These are phyloP conservation scores for zebrafish (Danio rerio) DNA, from an alignment of 2,113 vertebrate species.

Conservation along the genomic window GRCz12tu NC_133188.1:33390001-33390500, in stretches of 20 bases:
- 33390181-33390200: too few relatives aligned
- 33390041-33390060: too few relatives aligned
- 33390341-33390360: conserved; percentile 78
- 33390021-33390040: too few relatives aligned
- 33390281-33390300: conserved; percentile 68
- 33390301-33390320: conserved; percentile 55
- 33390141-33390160: too few relatives aligned
- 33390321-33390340: conserved; percentile 66
- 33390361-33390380: conserved; percentile 80
- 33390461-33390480: conserved; percentile 82
- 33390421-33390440: conserved; percentile 80
- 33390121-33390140: too few relatives aligned
- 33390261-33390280: conserved; percentile 57
- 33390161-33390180: too few relatives aligned
- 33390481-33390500: conserved; percentile 81
- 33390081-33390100: too few relatives aligned
- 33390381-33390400: conserved; percentile 67
- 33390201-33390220: too few relatives aligned
- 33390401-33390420: conserved; percentile 68
- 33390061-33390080: too few relatives aligned
- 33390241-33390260: conserved; percentile 55
- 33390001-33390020: too few relatives aligned
- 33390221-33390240: background rate
- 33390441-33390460: conserved; percentile 69
- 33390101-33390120: too few relatives aligned